Evolutionary conservation across 2,888 invertebrate species (phyloP).

Genomic region (Galeruca laticollis): DNA sequence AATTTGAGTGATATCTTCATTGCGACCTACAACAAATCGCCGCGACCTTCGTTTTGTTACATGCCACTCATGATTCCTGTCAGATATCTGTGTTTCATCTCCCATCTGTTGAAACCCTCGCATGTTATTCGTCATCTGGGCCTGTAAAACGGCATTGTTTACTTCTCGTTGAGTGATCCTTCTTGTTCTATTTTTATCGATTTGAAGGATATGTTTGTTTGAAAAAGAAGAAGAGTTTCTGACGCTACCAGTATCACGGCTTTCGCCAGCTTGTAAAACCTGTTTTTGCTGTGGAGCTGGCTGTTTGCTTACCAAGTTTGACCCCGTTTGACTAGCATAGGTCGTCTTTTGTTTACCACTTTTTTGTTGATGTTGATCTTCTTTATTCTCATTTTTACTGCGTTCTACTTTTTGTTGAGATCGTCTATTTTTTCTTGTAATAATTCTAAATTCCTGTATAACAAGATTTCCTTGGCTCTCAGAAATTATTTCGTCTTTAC

Average conservation of each 20-base stretch:
- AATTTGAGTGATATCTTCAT: constrained; percentile 16
- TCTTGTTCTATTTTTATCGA: constrained; percentile 23
- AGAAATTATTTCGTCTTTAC: constrained; percentile 10
- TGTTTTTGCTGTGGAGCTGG: constrained; percentile 19
- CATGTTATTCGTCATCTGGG: too few species aligned
- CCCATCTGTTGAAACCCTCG: too few species aligned
- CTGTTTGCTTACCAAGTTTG: too few species aligned
- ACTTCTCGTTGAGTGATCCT: constrained; percentile 17
- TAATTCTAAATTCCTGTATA: constrained; percentile 11
- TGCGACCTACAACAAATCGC: too few species aligned
- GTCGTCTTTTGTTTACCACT: constrained; percentile 24
- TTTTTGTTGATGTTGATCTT: constrained; percentile 24
- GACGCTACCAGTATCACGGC: constrained; percentile 8
- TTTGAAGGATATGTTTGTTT: constrained; percentile 22
- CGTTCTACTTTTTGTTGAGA: too few species aligned
- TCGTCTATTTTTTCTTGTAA: constrained; percentile 22
- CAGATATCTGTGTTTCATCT: too few species aligned
- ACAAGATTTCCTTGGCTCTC: constrained; percentile 26
- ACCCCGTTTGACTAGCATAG: too few species aligned
- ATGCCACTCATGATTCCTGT: too few species aligned
- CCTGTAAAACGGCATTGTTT: constrained; percentile 23
- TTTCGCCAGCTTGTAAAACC: constrained; percentile 17
- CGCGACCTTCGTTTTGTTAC: too few species aligned
- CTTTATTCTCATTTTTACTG: constrained; percentile 15
- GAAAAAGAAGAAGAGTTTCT: too few species aligned